Evolutionary conservation across 2,888 invertebrate species (phyloP).

Genomic region (Drosophila nigricruria): DNA sequence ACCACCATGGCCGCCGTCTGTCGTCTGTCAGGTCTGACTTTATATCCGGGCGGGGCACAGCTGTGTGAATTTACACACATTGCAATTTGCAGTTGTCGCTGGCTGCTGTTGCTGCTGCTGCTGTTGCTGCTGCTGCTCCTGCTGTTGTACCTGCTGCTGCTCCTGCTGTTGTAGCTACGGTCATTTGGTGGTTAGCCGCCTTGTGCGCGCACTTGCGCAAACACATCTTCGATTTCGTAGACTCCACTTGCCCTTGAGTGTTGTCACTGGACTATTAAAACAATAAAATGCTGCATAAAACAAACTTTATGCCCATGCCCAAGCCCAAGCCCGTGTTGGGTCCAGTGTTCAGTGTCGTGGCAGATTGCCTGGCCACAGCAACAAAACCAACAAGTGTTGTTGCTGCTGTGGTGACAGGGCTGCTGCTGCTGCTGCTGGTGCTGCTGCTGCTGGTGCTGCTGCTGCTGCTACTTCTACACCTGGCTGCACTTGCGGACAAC

Average conservation of each 20-base stretch:
- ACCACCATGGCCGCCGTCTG: conserved; percentile 69
- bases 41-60: conserved; percentile 54
- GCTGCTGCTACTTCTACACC: conserved; percentile 40
- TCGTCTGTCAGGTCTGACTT: conserved; percentile 60
- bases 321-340: background rate
- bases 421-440: conserved; percentile 17
- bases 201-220: conserved; percentile 59
- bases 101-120: conserved; percentile 7
- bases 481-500: conserved; percentile 64
- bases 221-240: conserved; percentile 71
- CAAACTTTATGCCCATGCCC: conserved; percentile 58
- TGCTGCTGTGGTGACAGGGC: conserved; percentile 34
- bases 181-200: conserved; percentile 76
- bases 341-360: conserved; percentile 27
- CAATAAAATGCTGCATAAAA: conserved; percentile 69
- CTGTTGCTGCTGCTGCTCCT: conserved; percentile 17
- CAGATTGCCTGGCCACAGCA: conserved; percentile 53
- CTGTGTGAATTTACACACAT: conserved; percentile 72
- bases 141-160: conserved; percentile 18
- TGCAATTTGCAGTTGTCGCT: conserved; percentile 64
- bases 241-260: conserved; percentile 50
- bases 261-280: conserved; percentile 63
- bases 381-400: conserved; percentile 50
- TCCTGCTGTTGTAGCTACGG: conserved; percentile 56
- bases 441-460: conserved; percentile 17